Evolutionary conservation across 2,113 vertebrate genomes (phyloP).

Genomic region (Ammospiza caudacuta): DNA sequence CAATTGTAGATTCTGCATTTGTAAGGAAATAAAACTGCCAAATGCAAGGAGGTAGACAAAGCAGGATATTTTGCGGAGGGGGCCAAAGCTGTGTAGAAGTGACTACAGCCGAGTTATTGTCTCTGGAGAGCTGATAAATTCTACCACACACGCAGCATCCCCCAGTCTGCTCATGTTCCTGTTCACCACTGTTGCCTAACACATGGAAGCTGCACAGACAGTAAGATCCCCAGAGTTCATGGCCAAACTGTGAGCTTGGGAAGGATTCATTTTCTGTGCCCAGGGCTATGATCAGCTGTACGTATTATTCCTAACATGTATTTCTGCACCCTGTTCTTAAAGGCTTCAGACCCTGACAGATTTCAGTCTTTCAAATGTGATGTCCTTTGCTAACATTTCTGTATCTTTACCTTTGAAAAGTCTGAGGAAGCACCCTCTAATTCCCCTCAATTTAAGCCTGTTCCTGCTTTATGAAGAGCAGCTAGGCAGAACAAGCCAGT

Average conservation of each 20-base stretch:
- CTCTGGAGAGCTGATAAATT: neutral
- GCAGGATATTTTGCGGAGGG: neutral
- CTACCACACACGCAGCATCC: neutral
- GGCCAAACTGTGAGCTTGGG: neutral
- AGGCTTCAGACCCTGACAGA: neutral
- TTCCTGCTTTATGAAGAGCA: neutral
- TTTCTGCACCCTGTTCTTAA: neutral
- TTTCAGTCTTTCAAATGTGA: neutral
- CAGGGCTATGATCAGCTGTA: neutral
- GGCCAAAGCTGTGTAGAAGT: no score
- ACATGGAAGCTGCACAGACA: neutral
- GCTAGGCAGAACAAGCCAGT: neutral
- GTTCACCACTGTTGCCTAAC: neutral
- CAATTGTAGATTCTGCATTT: neutral
- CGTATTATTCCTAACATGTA: neutral
- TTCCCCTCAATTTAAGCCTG: neutral
- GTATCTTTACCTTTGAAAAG: neutral
- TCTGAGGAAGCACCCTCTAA: neutral
- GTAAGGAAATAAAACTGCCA: neutral
- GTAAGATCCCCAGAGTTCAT: neutral
- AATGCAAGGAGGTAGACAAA: neutral
- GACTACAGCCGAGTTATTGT: neutral
- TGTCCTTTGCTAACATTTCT: neutral
- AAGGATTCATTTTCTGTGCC: neutral
- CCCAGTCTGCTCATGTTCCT: neutral